A percentile compares a stretch with the other conserved stretches of the same genome.
Conservation (phyloP, 2,797 vertebrate species). For the Scolopax bukidnonensis region DNA sequence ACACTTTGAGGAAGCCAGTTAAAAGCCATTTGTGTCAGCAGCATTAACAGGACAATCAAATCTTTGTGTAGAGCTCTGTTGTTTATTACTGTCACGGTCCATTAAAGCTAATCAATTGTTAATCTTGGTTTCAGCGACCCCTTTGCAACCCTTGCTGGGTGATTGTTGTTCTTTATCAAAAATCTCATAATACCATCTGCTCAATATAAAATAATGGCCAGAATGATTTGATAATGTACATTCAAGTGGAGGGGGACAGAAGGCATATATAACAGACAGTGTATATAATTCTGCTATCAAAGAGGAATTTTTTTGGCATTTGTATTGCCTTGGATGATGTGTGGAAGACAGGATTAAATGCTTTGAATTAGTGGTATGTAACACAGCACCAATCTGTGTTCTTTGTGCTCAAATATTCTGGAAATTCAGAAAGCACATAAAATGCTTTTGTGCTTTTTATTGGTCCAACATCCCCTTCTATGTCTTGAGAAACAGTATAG, state of each 20-base stretch:
- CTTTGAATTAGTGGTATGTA: background rate
- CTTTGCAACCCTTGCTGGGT: conserved; percentile 69
- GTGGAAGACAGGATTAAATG: conserved; percentile 1
- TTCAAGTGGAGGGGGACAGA: background rate
- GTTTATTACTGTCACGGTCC: conserved; percentile 77
- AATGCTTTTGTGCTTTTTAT: background rate
- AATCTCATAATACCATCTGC: conserved; percentile 73
- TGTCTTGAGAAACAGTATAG: background rate
- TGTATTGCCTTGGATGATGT: background rate
- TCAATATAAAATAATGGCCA: conserved; percentile 63
- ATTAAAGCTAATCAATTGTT: conserved; percentile 86
- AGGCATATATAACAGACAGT: background rate
- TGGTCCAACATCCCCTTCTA: background rate
- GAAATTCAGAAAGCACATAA: background rate
- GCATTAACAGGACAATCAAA: conserved; percentile 70
- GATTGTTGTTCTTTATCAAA: conserved; percentile 80
- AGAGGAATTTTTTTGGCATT: conserved; percentile 23
- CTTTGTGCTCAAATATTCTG: background rate
- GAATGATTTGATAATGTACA: conserved; percentile 23
- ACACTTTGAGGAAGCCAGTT: conserved; percentile 52
- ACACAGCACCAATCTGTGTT: background rate
- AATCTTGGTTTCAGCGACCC: conserved; percentile 77
- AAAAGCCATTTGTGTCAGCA: conserved; percentile 66
- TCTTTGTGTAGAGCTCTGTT: conserved; percentile 63
- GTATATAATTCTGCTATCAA: conserved; percentile 7